Conservation (phyloP, 2,113 vertebrate genomes). For the Saccopteryx bilineata region DNA sequence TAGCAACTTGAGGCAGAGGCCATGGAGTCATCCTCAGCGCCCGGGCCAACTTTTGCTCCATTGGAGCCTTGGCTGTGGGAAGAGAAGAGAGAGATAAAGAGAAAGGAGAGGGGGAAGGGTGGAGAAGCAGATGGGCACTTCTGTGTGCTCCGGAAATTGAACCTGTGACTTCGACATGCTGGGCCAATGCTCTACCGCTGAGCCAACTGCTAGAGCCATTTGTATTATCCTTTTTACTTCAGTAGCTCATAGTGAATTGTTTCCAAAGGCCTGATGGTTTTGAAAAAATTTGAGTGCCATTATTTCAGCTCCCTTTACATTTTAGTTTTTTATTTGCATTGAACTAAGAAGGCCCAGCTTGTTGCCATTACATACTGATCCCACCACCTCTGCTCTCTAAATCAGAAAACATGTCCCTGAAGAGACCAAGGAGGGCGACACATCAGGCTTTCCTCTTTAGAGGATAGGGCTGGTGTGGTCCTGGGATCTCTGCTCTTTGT, state of each 20-base stretch:
- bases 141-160: too few relatives aligned
- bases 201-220: neutral
- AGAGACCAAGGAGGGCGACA: neutral
- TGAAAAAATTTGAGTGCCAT: conserved; percentile 10
- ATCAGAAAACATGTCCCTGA: neutral
- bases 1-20: too few relatives aligned
- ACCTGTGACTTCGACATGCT: too few relatives aligned
- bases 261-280: conserved; percentile 28
- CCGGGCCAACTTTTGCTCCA: too few relatives aligned
- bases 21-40: too few relatives aligned
- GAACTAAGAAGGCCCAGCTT: neutral
- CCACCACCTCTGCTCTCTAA: neutral
- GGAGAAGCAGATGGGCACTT: too few relatives aligned
- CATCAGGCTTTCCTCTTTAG: neutral
- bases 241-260: neutral
- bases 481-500: neutral
- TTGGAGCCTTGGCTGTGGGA: too few relatives aligned
- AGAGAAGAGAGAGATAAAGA: too few relatives aligned
- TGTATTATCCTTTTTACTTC: neutral
- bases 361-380: neutral
- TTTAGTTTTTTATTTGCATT: conserved; percentile 54
- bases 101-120: too few relatives aligned
- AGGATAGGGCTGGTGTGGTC: neutral
- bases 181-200: too few relatives aligned
- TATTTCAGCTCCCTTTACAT: neutral